Percentiles rank a stretch among this genome's conserved stretches.
Conservation (phyloP, 2,113 vertebrate species). For the Galbula dea region DNA sequence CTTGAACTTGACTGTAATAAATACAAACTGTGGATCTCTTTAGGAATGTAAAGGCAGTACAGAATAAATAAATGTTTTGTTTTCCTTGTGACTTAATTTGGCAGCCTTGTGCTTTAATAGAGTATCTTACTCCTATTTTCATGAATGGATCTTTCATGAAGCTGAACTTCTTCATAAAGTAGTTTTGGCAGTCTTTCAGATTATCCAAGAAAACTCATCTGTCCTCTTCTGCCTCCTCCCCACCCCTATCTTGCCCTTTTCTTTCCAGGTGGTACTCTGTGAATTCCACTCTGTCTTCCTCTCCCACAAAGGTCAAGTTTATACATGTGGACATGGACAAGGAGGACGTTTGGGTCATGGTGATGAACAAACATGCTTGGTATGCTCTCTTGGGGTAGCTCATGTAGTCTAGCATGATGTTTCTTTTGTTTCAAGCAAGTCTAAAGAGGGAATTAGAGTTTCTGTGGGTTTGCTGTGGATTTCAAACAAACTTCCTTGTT, state of each 20-base stretch:
- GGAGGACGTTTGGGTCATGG: constrained; percentile 97
- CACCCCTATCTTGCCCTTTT: background rate
- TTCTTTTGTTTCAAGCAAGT: background rate
- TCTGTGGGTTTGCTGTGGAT: background rate
- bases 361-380: constrained; percentile 96
- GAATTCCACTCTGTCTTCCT: constrained; percentile 98
- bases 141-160: background rate
- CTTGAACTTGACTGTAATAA: background rate
- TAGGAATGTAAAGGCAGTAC: background rate
- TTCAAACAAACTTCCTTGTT: background rate
- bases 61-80: background rate
- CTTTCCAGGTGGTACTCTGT: constrained; percentile 88
- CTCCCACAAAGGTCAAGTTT: constrained; percentile 94
- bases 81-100: background rate
- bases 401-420: background rate
- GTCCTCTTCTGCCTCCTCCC: background rate
- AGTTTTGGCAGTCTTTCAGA: background rate
- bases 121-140: background rate
- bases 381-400: constrained; percentile 34
- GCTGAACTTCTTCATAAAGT: background rate
- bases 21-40: background rate
- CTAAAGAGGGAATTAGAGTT: background rate
- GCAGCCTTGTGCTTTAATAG: background rate
- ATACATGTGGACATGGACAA: constrained; percentile 95
- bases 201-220: background rate